These are phyloP conservation scores for Malurus leucopterus DNA, from an alignment of 2,797 vertebrate genomes.

Conservation along the genomic window DNA sequence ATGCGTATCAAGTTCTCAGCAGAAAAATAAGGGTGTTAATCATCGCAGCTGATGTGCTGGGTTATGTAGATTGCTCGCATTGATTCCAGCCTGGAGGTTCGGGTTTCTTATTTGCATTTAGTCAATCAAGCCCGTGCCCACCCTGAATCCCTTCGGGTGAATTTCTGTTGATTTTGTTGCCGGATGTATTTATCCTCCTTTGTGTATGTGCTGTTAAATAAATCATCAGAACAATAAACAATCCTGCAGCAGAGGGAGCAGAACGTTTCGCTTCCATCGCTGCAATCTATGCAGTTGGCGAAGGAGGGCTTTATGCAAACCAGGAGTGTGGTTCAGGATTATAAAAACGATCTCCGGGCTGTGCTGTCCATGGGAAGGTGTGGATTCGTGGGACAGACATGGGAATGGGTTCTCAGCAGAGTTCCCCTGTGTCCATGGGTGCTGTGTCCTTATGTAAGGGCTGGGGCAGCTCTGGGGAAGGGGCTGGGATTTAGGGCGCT, in stretches of 20 bases:
- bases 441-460: not conserved
- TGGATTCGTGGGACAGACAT: not conserved
- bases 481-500: not conserved
- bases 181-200: constrained; percentile 60
- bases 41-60: not conserved
- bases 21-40: constrained; percentile 44
- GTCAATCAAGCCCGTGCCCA: constrained; percentile 38
- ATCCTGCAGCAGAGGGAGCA: constrained; percentile 22
- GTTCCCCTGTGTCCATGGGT: not conserved
- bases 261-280: not conserved
- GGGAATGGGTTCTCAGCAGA: not conserved
- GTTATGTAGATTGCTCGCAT: constrained; percentile 11
- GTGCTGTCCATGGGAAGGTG: not conserved
- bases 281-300: not conserved
- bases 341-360: not conserved
- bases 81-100: constrained; percentile 6
- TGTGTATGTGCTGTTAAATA: constrained; percentile 45
- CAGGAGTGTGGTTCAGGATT: not conserved
- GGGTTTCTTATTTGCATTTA: constrained; percentile 40
- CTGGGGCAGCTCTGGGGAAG: not conserved
- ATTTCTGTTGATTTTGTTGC: constrained; percentile 63
- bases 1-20: constrained; percentile 15
- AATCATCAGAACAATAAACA: not conserved
- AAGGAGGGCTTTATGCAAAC: not conserved
- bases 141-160: constrained; percentile 40